phyloP scores from a whole-genome alignment of 2,797 vertebrate species.

The Mus caroli region DNA sequence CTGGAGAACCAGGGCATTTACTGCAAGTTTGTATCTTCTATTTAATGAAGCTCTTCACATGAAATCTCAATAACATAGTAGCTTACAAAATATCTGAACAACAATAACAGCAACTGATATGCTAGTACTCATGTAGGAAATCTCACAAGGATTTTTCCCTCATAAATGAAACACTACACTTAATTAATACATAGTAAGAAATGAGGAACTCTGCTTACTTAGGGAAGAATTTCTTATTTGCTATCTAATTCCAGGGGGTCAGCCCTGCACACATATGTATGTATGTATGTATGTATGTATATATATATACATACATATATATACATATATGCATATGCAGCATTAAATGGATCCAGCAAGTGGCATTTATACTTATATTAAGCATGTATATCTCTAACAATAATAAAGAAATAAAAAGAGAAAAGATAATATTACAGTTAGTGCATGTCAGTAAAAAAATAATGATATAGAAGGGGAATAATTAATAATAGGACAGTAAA shows the following conservation, averaged over 20 bases:
- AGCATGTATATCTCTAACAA: not conserved
- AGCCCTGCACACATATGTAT: not conserved
- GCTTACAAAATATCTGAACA: not conserved
- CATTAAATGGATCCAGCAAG: not conserved
- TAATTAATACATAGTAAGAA: not conserved
- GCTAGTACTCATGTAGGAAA: not conserved
- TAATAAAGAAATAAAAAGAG: not conserved
- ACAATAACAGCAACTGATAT: not conserved
- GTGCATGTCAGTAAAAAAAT: not conserved
- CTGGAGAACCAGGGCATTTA: not conserved
- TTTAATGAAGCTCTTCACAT: not conserved
- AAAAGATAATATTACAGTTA: not conserved
- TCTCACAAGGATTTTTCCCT: not conserved
- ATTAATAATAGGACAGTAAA: not conserved
- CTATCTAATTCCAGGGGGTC: not conserved
- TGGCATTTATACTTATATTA: not conserved
- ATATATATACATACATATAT: no score
- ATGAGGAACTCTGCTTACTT: no score
- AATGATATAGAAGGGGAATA: not conserved
- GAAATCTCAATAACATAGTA: not conserved
- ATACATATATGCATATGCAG: not conserved
- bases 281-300: no score
- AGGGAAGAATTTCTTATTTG: not conserved
- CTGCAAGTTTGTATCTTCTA: not conserved
- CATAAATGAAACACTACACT: not conserved